phyloP scores from a whole-genome alignment of 1,140 invertebrate species.

The Drosophila malerkotliana region DNA sequence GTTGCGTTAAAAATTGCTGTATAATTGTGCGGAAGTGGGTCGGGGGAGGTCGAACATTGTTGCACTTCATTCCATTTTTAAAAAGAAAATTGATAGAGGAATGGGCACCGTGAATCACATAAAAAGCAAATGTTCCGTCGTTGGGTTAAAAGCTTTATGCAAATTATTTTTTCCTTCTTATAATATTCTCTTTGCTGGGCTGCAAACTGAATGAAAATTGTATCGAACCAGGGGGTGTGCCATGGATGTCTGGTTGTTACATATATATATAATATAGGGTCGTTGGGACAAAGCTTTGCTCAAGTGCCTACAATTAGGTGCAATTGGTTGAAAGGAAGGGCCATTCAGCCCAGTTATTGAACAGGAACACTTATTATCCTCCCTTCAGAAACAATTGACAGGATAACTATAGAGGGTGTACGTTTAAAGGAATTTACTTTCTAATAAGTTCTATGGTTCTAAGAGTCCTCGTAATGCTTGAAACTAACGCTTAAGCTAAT shows the following conservation, averaged over 20 bases:
- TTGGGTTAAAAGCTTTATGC: slow-evolving; percentile 62
- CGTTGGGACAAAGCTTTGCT: slow-evolving; percentile 2
- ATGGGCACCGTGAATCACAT: slow-evolving; percentile 47
- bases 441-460: no score
- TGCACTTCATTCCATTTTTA: slow-evolving; percentile 11
- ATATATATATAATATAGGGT: slow-evolving; percentile 11
- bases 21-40: slow-evolving; percentile 67
- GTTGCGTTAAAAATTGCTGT: slow-evolving; percentile 67
- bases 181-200: slow-evolving; percentile 31
- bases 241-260: background rate
- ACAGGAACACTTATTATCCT: slow-evolving; percentile 21
- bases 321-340: slow-evolving; percentile 51
- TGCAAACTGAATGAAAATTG: slow-evolving; percentile 44
- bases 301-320: slow-evolving; percentile 49
- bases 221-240: slow-evolving; percentile 21
- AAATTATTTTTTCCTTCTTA: slow-evolving; percentile 40
- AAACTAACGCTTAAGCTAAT: background rate
- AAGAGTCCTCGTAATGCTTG: background rate
- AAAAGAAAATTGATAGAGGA: background rate
- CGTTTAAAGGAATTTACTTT: no score
- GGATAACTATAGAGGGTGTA: background rate
- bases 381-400: slow-evolving; percentile 1
- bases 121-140: slow-evolving; percentile 59
- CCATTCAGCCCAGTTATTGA: slow-evolving; percentile 15
- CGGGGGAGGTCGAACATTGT: slow-evolving; percentile 1